phyloP scores from a whole-genome alignment of 2,888 invertebrate species.

The Empis livida region DNA sequence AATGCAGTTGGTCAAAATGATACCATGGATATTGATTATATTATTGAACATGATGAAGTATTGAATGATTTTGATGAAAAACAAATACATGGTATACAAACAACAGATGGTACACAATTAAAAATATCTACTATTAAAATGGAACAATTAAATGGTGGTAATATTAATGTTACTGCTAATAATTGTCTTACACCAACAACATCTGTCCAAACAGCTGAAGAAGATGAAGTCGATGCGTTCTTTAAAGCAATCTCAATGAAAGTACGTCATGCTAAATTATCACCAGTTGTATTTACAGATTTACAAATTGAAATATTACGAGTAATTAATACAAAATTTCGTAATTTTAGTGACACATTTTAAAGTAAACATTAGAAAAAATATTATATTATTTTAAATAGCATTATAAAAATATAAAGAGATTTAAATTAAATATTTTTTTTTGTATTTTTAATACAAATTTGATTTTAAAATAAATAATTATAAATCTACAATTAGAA shows the following conservation, averaged over 20 bases:
- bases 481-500: no score
- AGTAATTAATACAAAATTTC: constrained; percentile 27
- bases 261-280: constrained; percentile 28
- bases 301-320: constrained; percentile 29
- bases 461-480: no score
- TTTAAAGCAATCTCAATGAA: constrained; percentile 31
- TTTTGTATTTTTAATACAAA: no score
- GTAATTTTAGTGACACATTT: constrained; percentile 13
- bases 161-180: background rate
- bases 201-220: constrained; percentile 13
- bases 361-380: background rate
- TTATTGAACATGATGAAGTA: no score
- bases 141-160: background rate
- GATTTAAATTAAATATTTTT: no score
- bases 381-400: no score
- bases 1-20: background rate
- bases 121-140: background rate
- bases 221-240: constrained; percentile 31
- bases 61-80: no score
- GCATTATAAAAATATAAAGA: no score
- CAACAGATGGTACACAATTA: background rate
- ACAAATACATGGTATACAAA: no score
- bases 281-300: constrained; percentile 29
- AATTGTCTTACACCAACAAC: background rate
- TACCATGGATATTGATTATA: background rate